Base-by-base conservation (phyloP, 1,140 invertebrate genomes). In the Drosophila erecta region DNA sequence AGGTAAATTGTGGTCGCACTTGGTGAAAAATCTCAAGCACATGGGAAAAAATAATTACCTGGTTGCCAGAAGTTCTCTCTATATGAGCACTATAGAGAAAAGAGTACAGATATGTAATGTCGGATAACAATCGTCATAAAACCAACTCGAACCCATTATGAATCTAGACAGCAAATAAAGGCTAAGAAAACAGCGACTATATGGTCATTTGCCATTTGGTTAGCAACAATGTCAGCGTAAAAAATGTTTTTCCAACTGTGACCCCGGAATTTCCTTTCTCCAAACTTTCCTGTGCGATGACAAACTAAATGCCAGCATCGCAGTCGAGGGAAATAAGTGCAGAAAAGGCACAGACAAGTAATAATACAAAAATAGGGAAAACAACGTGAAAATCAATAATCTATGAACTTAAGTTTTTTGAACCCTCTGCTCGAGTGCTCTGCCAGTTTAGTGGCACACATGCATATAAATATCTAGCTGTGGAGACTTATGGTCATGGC, bases 381-480 rank as follows among this genome's bases (percentile, higher is more conserved):
- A 41, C 53, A 54, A 24, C 71, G 49, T 44, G 43, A 83, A 75
- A 83, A 83, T 83, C 79, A 61, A 83, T 83, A 83, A 75, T 59
- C 59, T 57, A 43, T 65, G 57, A 79, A 66, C 67, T 81, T 81
- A 60, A 83, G 79, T 83, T 81, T 77, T 73, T 81, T 81, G 58
- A 81, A 81, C 74, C 81, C 74, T 57, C 43, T 72, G 79, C 51
- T 59, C 22, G 17, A 51, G 33, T 75, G 59, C 37, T 57, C 30
- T 51, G 22, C 27, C 50, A 40, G 69, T 70, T 70, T 50, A 70
- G 69, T 69, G 66, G 56, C 66, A 47, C 35, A 38, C 33, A 38
- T 33, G 38, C 15, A 35, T 11, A 22, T 40, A 49, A 64, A 58
- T 41, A 37, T 17, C 20, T 11, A 8, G 33, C 17, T 15, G 15